A percentile compares a stretch with the other conserved stretches of the same genome.
phyloP scores from a whole-genome alignment of 2,888 invertebrate species.

The Steinernema hermaphroditum region DNA sequence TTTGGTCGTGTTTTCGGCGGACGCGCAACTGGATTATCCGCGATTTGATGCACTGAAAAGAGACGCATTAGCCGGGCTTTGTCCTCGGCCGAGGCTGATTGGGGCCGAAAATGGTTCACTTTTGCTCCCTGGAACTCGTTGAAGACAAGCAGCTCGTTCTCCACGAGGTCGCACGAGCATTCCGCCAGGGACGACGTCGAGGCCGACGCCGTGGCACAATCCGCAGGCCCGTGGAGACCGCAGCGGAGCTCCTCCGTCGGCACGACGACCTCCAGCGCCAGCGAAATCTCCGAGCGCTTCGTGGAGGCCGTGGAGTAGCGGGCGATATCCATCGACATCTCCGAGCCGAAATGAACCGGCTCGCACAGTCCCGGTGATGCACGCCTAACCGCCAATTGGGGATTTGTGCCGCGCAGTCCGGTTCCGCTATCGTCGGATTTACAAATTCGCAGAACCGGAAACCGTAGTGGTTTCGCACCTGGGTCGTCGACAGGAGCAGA shows the following conservation, averaged over 20 bases:
- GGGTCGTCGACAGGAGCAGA: background rate
- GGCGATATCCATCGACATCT: constrained; percentile 12
- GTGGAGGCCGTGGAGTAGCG: background rate
- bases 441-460: constrained; percentile 9
- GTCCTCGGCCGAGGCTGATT: too few relatives aligned
- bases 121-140: constrained; percentile 24
- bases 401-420: background rate
- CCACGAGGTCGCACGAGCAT: background rate
- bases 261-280: background rate
- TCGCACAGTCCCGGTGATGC: background rate
- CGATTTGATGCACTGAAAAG: constrained; percentile 88
- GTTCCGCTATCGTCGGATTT: background rate
- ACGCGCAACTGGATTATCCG: constrained; percentile 91
- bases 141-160: constrained; percentile 20
- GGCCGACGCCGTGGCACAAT: background rate
- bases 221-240: background rate
- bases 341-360: background rate
- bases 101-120: background rate
- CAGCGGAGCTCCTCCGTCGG: constrained; percentile 17
- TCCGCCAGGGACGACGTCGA: too few relatives aligned
- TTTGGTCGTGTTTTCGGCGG: constrained; percentile 73
- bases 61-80: background rate
- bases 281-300: background rate
- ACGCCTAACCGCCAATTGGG: background rate
- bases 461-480: background rate